phyloP scores from a whole-genome alignment of 2,797 vertebrate species.

The Arctocebus calabarensis region DNA sequence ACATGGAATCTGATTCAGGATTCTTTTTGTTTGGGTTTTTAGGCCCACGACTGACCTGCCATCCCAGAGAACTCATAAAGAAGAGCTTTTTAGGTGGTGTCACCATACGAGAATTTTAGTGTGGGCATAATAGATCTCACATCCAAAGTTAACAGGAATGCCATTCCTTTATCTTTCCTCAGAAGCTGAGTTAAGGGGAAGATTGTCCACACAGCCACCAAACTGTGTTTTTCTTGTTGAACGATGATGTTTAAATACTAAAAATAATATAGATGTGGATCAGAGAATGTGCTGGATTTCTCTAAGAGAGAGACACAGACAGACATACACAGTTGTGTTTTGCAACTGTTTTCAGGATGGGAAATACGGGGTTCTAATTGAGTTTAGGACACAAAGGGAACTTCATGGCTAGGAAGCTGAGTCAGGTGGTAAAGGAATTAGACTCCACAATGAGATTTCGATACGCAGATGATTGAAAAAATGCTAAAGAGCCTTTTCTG shows the following conservation, averaged over 20 bases:
- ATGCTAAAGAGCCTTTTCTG: slow-evolving; percentile 83
- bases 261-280: neutral
- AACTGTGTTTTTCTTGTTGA: neutral
- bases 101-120: neutral
- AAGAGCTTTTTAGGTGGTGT: neutral
- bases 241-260: slow-evolving; percentile 12
- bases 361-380: slow-evolving; percentile 85
- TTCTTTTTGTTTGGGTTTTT: slow-evolving; percentile 54
- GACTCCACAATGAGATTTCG: slow-evolving; percentile 85
- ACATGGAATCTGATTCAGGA: slow-evolving; percentile 60
- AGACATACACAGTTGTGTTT: slow-evolving; percentile 70
- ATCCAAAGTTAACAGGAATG: neutral
- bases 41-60: neutral
- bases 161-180: neutral
- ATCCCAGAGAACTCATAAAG: neutral
- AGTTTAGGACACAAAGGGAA: slow-evolving; percentile 87
- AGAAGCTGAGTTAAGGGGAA: neutral
- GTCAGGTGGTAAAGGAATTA: slow-evolving; percentile 88
- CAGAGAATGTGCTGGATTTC: neutral
- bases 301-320: too few species aligned
- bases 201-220: slow-evolving; percentile 33
- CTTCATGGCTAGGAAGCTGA: slow-evolving; percentile 83
- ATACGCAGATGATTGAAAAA: slow-evolving; percentile 82
- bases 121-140: neutral
- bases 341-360: slow-evolving; percentile 79